A percentile compares a stretch with the other conserved stretches of the same genome.
Evolutionary conservation across 2,113 vertebrate species (phyloP).

Genomic region (Chlamydotis undulata): DNA sequence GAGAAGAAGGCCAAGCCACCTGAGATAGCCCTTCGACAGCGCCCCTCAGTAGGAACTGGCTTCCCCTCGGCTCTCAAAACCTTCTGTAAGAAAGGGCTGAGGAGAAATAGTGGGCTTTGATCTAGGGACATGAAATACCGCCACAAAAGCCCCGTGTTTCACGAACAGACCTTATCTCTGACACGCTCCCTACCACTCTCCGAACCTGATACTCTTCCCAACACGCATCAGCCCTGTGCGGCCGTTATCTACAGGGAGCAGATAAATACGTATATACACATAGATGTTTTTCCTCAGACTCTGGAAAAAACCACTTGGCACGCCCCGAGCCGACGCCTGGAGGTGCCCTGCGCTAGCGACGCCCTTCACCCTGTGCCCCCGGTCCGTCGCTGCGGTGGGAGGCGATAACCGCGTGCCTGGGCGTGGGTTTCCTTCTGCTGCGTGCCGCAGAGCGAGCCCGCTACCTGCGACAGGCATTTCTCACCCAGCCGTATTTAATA

Average conservation of each 20-base stretch:
- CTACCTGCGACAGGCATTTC: fast-evolving
- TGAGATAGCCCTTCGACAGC: not conserved
- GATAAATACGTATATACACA: not conserved
- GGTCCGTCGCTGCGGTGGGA: fast-evolving
- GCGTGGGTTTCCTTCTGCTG: fast-evolving
- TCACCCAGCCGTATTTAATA: not conserved
- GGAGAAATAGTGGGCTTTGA: not conserved
- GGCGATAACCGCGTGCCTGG: fast-evolving
- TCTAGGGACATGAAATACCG: not conserved
- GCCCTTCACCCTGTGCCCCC: not conserved
- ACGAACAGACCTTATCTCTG: not conserved
- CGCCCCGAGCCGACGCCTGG: fast-evolving
- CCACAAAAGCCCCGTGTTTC: not conserved
- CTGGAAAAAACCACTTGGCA: not conserved
- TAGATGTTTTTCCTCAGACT: not conserved
- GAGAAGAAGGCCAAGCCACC: not conserved
- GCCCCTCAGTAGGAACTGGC: not conserved
- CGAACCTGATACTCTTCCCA: not conserved
- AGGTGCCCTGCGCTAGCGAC: fast-evolving
- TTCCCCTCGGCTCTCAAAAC: not conserved
- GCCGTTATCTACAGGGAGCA: not conserved
- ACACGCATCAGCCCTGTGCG: not conserved
- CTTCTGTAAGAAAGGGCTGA: not conserved
- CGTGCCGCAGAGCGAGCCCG: fast-evolving
- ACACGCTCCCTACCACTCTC: not conserved